phyloP scores from a whole-genome alignment of 2,888 invertebrate genomes.

The Drosophila yooni region DNA sequence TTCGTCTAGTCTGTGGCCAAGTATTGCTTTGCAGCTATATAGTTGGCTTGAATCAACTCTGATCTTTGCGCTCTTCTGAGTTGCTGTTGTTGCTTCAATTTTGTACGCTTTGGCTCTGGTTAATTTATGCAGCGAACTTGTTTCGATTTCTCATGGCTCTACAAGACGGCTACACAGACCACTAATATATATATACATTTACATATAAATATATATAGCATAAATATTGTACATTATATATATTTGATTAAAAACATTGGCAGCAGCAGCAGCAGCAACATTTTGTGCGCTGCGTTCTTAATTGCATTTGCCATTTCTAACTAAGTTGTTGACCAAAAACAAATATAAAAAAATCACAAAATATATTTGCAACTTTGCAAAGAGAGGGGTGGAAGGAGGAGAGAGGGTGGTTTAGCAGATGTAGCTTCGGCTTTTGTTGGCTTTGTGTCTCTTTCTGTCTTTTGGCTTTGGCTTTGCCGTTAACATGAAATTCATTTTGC shows the following conservation, averaged over 20 bases:
- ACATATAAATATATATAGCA: constrained; percentile 20
- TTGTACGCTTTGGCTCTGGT: constrained; percentile 50
- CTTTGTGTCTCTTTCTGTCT: constrained; percentile 34
- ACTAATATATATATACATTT: constrained; percentile 15
- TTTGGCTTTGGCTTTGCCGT: constrained; percentile 66
- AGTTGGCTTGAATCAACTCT: constrained; percentile 50
- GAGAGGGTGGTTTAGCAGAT: neutral
- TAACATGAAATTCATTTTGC: constrained; percentile 64
- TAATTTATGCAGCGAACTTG: constrained; percentile 84
- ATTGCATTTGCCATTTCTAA: constrained; percentile 79
- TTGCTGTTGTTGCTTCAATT: constrained; percentile 42
- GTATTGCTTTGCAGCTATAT: constrained; percentile 18
- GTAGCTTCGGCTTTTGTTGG: constrained; percentile 2
- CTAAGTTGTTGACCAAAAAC: constrained; percentile 64
- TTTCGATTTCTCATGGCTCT: constrained; percentile 60
- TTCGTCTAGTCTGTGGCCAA: neutral
- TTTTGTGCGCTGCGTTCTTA: constrained; percentile 54
- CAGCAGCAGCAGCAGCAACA: constrained; percentile 27
- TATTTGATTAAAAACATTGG: constrained; percentile 58
- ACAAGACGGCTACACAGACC: constrained; percentile 5
- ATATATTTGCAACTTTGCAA: constrained; percentile 57
- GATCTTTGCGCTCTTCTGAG: constrained; percentile 42
- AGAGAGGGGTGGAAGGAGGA: neutral
- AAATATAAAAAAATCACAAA: constrained; percentile 21
- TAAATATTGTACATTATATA: constrained; percentile 26